phyloP scores from a whole-genome alignment of 37 sponge, comb jelly and placozoan species.

The Theonella swinhoei region DNA sequence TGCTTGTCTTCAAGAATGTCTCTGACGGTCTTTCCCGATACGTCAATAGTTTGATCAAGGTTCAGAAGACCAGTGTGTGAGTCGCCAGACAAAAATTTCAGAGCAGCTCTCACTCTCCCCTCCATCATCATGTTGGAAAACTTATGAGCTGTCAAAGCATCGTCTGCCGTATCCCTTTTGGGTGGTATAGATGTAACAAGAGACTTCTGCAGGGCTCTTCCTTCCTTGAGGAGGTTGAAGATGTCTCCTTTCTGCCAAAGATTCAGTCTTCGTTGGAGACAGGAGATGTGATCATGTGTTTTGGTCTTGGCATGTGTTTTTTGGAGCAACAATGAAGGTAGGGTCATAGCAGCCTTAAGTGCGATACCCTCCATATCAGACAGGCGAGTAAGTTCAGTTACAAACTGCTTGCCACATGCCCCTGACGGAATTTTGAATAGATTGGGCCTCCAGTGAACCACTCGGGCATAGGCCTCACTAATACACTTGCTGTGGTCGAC shows the following conservation, averaged over 20 bases:
- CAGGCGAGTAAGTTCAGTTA: conserved; percentile 6
- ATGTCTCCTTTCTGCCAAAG: conserved; percentile 31
- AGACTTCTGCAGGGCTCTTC: conserved; percentile 18
- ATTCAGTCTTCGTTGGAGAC: conserved; percentile 9
- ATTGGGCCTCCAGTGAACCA: conserved; percentile 28
- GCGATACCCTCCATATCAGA: conserved; percentile 11
- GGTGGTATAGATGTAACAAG: not conserved
- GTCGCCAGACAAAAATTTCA: conserved; percentile 3
- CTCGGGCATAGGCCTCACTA: conserved; percentile 10
- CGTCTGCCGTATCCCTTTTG: conserved; percentile 1
- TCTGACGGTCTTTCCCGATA: conserved; percentile 16
- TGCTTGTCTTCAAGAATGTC: conserved; percentile 36
- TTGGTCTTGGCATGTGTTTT: conserved; percentile 31
- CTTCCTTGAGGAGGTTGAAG: conserved; percentile 1
- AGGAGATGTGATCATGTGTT: conserved; percentile 13
- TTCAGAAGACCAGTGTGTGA: conserved; percentile 19
- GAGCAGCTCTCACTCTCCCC: conserved; percentile 5
- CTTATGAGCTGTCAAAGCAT: conserved; percentile 8
- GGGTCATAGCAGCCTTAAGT: conserved; percentile 20
- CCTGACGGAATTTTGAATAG: conserved; percentile 18
- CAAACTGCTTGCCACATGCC: conserved; percentile 12
- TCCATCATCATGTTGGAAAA: conserved; percentile 31
- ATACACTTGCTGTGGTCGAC: not conserved
- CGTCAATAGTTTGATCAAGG: conserved; percentile 10
- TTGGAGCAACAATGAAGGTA: conserved; percentile 15